Base-by-base conservation (phyloP, 2,888 invertebrate species). In the Pollenia labialis region DNA sequence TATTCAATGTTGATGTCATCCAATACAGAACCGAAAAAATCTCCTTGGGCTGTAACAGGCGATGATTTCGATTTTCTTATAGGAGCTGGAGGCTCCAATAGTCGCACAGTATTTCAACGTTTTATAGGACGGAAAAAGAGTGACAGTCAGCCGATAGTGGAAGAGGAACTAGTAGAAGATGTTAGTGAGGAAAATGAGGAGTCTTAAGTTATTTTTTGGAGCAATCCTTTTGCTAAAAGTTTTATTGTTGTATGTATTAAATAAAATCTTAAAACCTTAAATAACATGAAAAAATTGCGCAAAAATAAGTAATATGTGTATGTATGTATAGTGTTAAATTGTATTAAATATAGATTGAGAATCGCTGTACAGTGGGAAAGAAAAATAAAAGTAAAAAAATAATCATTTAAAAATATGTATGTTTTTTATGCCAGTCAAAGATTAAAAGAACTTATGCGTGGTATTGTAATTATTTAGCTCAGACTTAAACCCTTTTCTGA, bases 1-100 rank as follows among this genome's bases (percentile, higher is more conserved):
- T 96, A 96, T 90, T 95, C 95, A 2, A 95, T 96, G 89, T 91
- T 96, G 83, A 95, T 96, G 94, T 95, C 95, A 6, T 94, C 95
- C 0, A 94, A 95, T 0, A 95, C 95, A 90, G 95, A 95, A 0
- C 94, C 94, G 0, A 95, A 95, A 90, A 82, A 77, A 46, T 94
- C 95, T 66, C 95, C 94, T 90, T 95, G 95, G 95, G 95, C 95
- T 44, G 82, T 84, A 7, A 68, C 60, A 1, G 82, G 54, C 0
- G 69, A 83, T 8, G 85, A 86, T 69, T 76, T 81, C 60, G 85
- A 77, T 76, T 81, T 77, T 71, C 75, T 81, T 56, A 81, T 74
- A 54, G 69, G 72, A 46, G 84, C 76, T 60, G 84, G 83, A 7
- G 87, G 87, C 40, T 84, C 86, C n/a, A 80, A 69, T 3, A 92